These are phyloP conservation scores for Coreius guichenoti DNA, from an alignment of 2,797 vertebrate genomes.

Conservation along the genomic window DNA sequence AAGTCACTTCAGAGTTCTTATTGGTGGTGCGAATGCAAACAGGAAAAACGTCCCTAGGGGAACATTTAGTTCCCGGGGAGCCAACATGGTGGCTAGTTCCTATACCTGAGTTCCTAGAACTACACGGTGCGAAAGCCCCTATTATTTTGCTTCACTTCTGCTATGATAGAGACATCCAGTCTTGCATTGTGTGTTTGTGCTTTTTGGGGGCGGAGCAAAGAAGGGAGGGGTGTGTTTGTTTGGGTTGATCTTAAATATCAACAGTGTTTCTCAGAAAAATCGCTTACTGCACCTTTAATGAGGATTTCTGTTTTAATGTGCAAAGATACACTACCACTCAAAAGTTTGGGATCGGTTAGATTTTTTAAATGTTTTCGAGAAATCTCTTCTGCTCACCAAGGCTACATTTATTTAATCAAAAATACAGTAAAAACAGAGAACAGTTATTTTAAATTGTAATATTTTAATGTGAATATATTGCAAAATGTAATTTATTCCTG, in stretches of 20 bases:
- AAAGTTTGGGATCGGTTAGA: not conserved
- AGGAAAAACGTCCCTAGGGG: too few relatives aligned
- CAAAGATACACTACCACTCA: not conserved
- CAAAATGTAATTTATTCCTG: too few relatives aligned
- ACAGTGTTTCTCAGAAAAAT: not conserved
- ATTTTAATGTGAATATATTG: too few relatives aligned
- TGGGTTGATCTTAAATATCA: not conserved
- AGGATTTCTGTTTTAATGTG: not conserved
- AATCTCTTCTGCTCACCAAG: not conserved
- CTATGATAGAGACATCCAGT: not conserved
- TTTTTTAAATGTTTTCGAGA: not conserved
- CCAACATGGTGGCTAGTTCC: too few relatives aligned
- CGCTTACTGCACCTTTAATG: not conserved
- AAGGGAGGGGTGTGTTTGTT: not conserved
- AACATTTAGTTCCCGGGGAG: too few relatives aligned
- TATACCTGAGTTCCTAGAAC: too few relatives aligned
- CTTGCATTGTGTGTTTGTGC: not conserved
- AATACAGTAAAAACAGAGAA: not conserved
- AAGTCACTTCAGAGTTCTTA: too few relatives aligned
- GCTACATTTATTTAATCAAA: not conserved
- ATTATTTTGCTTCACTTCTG: not conserved
- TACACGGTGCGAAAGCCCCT: too few relatives aligned
- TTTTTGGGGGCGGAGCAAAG: not conserved
- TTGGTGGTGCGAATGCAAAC: too few relatives aligned
- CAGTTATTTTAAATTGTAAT: too few relatives aligned